phyloP scores from a whole-genome alignment of 2,888 invertebrate genomes.

The Agriopis leucophaearia region DNA sequence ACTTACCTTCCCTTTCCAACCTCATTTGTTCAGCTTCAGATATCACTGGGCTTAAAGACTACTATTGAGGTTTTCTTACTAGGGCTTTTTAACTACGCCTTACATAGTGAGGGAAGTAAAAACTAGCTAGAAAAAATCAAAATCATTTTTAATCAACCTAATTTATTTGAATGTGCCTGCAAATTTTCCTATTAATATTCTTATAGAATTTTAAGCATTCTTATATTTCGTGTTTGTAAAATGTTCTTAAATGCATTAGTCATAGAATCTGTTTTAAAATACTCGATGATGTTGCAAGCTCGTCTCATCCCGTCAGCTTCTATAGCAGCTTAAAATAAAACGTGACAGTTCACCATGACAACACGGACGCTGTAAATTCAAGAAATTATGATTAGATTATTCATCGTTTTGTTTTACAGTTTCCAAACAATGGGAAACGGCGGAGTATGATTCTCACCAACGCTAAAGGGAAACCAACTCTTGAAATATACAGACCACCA shows the following conservation, averaged over 20 bases:
- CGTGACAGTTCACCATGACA: conserved; percentile 52
- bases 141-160: background rate
- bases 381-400: conserved; percentile 27
- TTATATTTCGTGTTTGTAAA: background rate
- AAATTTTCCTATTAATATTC: background rate
- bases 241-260: conserved; percentile 40
- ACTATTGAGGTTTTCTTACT: background rate
- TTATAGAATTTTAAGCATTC: background rate
- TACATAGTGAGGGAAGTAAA: too few relatives aligned
- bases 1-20: too few relatives aligned
- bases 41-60: background rate
- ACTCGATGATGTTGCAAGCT: conserved; percentile 50
- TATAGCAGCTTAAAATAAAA: conserved; percentile 59
- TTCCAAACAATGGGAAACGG: conserved; percentile 89
- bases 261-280: conserved; percentile 49
- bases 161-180: background rate
- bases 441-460: conserved; percentile 91
- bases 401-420: conserved; percentile 63
- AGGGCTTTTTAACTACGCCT: too few relatives aligned
- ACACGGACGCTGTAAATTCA: conserved; percentile 25
- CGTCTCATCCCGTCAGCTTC: conserved; percentile 37
- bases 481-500: conserved; percentile 96
- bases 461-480: conserved; percentile 91
- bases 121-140: too few relatives aligned
- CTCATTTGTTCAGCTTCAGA: background rate